phyloP scores from a whole-genome alignment of 1,140 invertebrate species.

The Ceratosolen fusciceps region DNA sequence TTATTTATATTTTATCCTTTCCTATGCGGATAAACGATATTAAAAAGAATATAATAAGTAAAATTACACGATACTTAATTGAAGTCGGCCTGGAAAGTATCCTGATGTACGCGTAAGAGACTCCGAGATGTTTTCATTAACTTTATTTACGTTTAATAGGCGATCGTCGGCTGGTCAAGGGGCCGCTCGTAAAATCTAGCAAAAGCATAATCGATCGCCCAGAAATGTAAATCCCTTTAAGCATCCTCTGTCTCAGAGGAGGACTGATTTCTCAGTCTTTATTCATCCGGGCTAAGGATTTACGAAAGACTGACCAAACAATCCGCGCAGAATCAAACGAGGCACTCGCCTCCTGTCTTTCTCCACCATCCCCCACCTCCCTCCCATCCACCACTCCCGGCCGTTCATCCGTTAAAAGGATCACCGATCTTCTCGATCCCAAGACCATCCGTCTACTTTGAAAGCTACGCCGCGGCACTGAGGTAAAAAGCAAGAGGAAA shows the following conservation, averaged over 20 bases:
- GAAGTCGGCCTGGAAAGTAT: no score
- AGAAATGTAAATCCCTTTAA: constrained; percentile 16
- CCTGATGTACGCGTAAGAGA: background rate
- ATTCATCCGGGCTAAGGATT: constrained; percentile 9
- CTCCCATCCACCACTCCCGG: background rate
- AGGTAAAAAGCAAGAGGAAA: background rate
- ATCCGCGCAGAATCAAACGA: constrained; percentile 22
- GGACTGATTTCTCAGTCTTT: background rate
- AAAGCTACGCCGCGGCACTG: background rate
- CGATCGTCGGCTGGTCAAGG: background rate
- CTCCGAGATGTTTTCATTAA: background rate
- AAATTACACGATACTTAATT: no score
- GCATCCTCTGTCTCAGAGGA: background rate
- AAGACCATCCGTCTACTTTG: background rate
- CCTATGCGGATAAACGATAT: no score
- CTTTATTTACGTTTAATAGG: background rate
- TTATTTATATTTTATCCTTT: no score
- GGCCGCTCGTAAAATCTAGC: background rate
- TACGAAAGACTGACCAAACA: constrained; percentile 38
- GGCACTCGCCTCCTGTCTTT: constrained; percentile 7
- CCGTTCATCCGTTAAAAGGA: background rate
- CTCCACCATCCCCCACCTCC: background rate
- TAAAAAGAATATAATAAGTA: no score
- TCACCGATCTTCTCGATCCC: background rate
- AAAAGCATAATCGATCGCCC: constrained; percentile 12